Conservation (phyloP, 2,797 vertebrate genomes). For the Syncerus caffer region DNA sequence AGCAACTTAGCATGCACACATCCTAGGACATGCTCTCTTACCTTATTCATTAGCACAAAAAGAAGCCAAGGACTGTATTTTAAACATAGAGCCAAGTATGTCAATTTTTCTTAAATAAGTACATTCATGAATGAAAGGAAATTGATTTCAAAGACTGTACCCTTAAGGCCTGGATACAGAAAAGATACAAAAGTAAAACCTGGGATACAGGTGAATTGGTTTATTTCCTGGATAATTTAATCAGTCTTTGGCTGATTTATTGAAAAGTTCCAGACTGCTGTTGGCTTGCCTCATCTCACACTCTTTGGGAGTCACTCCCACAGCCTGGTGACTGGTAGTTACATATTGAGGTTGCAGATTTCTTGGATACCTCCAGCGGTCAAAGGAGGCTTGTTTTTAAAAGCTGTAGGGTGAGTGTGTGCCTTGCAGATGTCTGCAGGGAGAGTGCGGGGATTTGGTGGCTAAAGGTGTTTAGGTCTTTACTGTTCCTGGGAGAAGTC, state of each 20-base stretch:
- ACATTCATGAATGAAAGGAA: neutral
- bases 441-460: fast-evolving
- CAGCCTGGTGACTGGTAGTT: neutral
- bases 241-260: neutral
- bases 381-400: neutral
- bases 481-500: neutral
- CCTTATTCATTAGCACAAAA: slow-evolving; percentile 13
- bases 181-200: neutral
- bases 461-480: too few relatives aligned
- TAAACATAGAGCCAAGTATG: neutral
- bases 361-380: too few relatives aligned
- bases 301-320: neutral
- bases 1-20: neutral
- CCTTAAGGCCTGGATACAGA: neutral
- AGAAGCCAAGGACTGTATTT: neutral
- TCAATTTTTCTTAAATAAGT: neutral
- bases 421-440: neutral
- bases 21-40: neutral
- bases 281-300: neutral
- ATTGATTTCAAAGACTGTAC: neutral
- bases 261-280: neutral
- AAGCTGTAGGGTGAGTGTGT: neutral
- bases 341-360: neutral
- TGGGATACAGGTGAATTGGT: neutral
- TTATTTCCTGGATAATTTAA: neutral